A percentile compares a stretch with the other conserved stretches of the same genome.
phyloP scores from a whole-genome alignment of 1,140 invertebrate species.

The Leucophenga varia region DNA sequence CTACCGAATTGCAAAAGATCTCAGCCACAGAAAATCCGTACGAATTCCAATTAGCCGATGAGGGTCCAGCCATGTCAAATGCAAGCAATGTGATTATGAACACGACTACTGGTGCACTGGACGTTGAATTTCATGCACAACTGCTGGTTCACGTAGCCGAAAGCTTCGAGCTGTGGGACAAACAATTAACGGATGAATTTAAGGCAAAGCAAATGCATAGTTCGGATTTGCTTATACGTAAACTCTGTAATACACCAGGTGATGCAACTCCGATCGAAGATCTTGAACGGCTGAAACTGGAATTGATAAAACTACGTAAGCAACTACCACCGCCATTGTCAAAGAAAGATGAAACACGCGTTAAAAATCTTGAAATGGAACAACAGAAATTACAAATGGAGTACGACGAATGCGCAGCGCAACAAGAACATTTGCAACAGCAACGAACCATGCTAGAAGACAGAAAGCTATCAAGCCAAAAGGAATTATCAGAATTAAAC shows the following conservation, averaged over 20 bases:
- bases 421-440: no score
- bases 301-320: not conserved
- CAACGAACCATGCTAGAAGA: no score
- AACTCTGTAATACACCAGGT: slow-evolving; percentile 14
- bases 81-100: slow-evolving; percentile 11
- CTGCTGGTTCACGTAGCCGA: slow-evolving; percentile 16
- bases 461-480: no score
- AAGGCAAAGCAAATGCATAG: slow-evolving; percentile 11
- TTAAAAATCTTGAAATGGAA: slow-evolving; percentile 8
- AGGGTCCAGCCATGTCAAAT: slow-evolving; percentile 20
- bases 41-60: slow-evolving; percentile 26
- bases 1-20: not conserved
- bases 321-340: slow-evolving; percentile 1
- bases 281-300: not conserved
- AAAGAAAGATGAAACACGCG: slow-evolving; percentile 5
- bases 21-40: slow-evolving; percentile 24
- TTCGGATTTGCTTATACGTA: slow-evolving; percentile 20
- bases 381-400: slow-evolving; percentile 6
- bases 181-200: slow-evolving; percentile 22
- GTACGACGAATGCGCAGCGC: slow-evolving; percentile 9
- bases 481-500: slow-evolving; percentile 1
- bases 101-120: no score
- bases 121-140: slow-evolving; percentile 22
- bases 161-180: slow-evolving; percentile 31
- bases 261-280: slow-evolving; percentile 8